Evolutionary conservation across 2,113 vertebrate genomes (phyloP), one percentile per base, ranked within the genome.

Genomic region (Ctenomys sociabilis): DNA sequence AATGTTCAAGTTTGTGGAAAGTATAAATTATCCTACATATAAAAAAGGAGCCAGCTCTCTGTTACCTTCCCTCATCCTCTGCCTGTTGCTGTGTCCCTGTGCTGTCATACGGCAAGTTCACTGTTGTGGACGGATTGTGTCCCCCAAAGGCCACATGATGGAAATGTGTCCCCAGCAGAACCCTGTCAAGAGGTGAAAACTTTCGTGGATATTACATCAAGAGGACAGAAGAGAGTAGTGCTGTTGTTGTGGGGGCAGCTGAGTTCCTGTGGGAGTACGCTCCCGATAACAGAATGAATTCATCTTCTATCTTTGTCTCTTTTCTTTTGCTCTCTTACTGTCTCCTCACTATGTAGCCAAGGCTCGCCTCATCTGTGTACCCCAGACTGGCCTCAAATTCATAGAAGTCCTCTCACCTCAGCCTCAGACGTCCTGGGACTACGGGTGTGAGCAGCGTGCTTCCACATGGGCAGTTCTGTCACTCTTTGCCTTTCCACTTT

Each of bases 11-110:
- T 86, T 75, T 70, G 14, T 32, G 35, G 72, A 83, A 82, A 94
- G 8, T 54, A 8, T 77, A 40, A 75, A 63, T 91, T 87, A 75
- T 68, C 61, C 86, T 52, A 43, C 45, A 73, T 35, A 52, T 75
- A 86, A 80, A 32, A 88, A 83, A 77, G 61, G 17, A 90, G 28
- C 26, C 83, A 88, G 68, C 93, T 64, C 91, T 81, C 52, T 68
- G 40, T 9, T 19, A 57, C 9, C n/a, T 28, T 84, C 94, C 61
- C 49, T 84, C 63, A 8, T 75, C 37, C 49, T 77, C 80, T 92
- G 45, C 72, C 24, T 3, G 37, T 80, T 75, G n/a, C 4, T 61
- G 19, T 37, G 37, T 52, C 40, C 6, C 45, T 43, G 37, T 21
- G 21, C 13, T 81, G 17, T 61, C 26, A 16, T 54, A n/a, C 10